A percentile compares a stretch with the other conserved stretches of the same genome.
phyloP scores from a whole-genome alignment of 2,797 vertebrate species.

The Parauchenoglanis punctatus region DNA sequence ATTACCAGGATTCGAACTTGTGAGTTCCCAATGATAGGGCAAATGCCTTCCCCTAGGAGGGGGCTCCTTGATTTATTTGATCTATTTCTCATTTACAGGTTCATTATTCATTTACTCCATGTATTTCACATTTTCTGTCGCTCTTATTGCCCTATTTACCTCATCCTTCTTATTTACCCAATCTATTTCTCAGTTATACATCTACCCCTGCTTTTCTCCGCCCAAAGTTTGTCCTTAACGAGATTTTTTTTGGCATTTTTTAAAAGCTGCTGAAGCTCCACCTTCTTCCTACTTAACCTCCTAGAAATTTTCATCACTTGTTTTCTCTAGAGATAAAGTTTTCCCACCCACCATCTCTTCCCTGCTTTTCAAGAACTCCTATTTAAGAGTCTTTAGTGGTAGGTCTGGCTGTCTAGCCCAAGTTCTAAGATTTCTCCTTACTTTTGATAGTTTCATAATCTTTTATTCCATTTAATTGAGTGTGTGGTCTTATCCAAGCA shows the following conservation, averaged over 20 bases:
- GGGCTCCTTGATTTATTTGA: no score
- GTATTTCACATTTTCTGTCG: neutral
- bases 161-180: neutral
- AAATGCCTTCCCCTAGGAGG: no score
- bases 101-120: neutral
- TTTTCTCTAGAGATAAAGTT: neutral
- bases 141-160: neutral
- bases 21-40: no score
- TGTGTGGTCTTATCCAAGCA: neutral
- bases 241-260: neutral
- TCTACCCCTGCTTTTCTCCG: neutral
- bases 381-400: neutral
- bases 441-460: neutral
- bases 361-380: conserved; percentile 2
- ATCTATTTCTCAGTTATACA: neutral
- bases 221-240: neutral
- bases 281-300: neutral
- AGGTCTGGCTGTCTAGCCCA: neutral
- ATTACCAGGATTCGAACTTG: no score
- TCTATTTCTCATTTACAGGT: neutral
- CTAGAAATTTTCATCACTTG: neutral
- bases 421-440: neutral
- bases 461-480: neutral
- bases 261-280: neutral
- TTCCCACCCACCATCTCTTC: neutral